Evolutionary conservation across 2,888 invertebrate species (phyloP), one percentile per base, ranked within the genome.

Genomic region (Osedax frankpressi): DNA sequence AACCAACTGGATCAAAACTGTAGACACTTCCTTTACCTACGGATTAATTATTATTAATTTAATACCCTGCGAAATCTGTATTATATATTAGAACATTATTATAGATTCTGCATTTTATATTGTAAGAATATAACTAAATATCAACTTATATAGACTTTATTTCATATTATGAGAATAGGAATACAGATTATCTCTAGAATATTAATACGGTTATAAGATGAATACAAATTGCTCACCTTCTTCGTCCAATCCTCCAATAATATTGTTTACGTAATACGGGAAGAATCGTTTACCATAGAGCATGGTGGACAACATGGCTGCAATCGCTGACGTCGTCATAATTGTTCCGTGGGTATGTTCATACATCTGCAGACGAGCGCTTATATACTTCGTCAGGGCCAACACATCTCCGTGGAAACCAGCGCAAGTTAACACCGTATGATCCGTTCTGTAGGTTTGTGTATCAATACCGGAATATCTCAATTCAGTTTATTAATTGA

Each of bases 351-450:
- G 96, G 78, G 93, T 92, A 82, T 97, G 94, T 76, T 86, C 83
- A 78, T 86, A 87, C 90, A 95, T 94, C 89, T 90, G 93, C 89
- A 95, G 89, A 74, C 93, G 89, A 73, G 93, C 92, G 77, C 89
- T 87, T 30, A 96, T 84, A 76, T 93, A 86, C 77, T 92, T 89
- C 11, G 93, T 93, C 70, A 98, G 86, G 0, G 96, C 93, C 25
- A 96, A 86, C 2, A 93, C 92, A 86, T 98, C 98, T 81, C 96
- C 95, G 92, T 97, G 96, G 85, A 97, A 98, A 26, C 97, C 97
- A 27, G 93, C 90, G 74, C 93, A 92, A 0, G 93, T 95, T n/a
- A 98, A 86, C 59, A 97, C 90, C 0, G 94, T 94, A 70, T 88
- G 89, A 0, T 89, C 86, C 0, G 93, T 91, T 71, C 87, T 87